Conservation (phyloP, 2,797 vertebrate species). For the Acrossocheilus wenchowensis region DNA sequence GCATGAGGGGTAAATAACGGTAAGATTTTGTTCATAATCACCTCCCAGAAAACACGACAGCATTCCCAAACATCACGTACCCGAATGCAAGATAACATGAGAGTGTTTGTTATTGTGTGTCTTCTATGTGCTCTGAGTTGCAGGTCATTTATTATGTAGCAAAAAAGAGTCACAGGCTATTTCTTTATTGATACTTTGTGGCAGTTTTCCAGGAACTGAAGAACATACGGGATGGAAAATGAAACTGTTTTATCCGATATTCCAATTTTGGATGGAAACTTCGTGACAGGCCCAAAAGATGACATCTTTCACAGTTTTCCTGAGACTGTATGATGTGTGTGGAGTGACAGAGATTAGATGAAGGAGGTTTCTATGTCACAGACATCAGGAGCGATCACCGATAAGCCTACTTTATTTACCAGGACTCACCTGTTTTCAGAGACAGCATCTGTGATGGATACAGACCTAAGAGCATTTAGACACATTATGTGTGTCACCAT, state of each 20-base stretch:
- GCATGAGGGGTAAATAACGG: not conserved
- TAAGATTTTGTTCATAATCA: not conserved
- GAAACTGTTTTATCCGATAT: not conserved
- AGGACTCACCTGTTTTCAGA: conserved; percentile 22
- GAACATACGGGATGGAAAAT: not conserved
- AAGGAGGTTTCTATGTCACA: conserved; percentile 32
- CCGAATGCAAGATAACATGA: not conserved
- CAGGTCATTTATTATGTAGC: not conserved
- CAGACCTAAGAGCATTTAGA: conserved; percentile 36
- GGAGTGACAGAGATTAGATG: not conserved
- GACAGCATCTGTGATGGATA: conserved; percentile 34
- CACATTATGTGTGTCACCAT: conserved; percentile 16
- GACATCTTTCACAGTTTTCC: too few relatives aligned
- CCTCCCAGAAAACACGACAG: not conserved
- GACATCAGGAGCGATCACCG: not conserved
- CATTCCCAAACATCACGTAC: not conserved
- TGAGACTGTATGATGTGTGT: not conserved
- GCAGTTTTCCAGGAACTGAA: not conserved
- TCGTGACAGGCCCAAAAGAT: not conserved
- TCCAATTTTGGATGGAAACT: not conserved
- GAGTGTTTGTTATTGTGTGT: not conserved
- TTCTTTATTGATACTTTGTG: not conserved
- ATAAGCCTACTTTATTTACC: conserved; percentile 31
- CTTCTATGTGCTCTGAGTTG: not conserved
- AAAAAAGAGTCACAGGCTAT: not conserved